These are phyloP conservation scores for Lochmaea capreae DNA, from an alignment of 2,888 invertebrate genomes.

Conservation along the genomic window DNA sequence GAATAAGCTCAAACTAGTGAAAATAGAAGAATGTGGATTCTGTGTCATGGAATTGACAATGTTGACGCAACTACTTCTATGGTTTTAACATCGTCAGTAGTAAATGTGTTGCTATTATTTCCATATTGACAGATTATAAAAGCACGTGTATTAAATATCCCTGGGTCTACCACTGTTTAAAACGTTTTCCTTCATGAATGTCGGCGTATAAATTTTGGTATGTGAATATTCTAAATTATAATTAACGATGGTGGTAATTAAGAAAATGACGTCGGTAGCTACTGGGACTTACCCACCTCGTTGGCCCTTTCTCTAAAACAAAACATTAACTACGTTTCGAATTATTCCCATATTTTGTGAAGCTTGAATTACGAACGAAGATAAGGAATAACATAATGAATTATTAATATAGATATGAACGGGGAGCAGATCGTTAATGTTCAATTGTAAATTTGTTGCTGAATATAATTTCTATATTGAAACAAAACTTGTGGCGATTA, in stretches of 20 bases:
- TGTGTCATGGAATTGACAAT: too few species aligned
- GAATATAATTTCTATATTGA: too few species aligned
- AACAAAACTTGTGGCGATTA: too few species aligned
- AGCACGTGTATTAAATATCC: neutral
- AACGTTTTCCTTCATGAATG: neutral
- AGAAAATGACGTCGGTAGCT: conserved; percentile 8
- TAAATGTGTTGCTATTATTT: too few species aligned
- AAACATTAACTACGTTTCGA: conserved; percentile 7
- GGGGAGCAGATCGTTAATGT: neutral
- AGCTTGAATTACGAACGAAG: conserved; percentile 2
- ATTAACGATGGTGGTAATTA: conserved; percentile 12
- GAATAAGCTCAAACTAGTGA: too few species aligned
- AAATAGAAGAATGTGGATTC: too few species aligned
- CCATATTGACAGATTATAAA: too few species aligned
- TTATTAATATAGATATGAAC: conserved; percentile 4
- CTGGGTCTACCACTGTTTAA: neutral
- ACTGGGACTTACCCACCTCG: conserved; percentile 1
- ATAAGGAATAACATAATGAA: neutral
- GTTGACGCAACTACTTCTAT: too few species aligned
- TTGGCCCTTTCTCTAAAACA: conserved; percentile 12
- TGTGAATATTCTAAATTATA: conserved; percentile 10
- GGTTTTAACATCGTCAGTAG: too few species aligned
- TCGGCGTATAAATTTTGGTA: neutral
- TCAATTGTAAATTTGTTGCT: neutral
- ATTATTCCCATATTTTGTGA: neutral